Percentiles rank a stretch among this genome's conserved stretches.
phyloP scores from a whole-genome alignment of 2,113 vertebrate species.

The Calidris pygmaea region DNA sequence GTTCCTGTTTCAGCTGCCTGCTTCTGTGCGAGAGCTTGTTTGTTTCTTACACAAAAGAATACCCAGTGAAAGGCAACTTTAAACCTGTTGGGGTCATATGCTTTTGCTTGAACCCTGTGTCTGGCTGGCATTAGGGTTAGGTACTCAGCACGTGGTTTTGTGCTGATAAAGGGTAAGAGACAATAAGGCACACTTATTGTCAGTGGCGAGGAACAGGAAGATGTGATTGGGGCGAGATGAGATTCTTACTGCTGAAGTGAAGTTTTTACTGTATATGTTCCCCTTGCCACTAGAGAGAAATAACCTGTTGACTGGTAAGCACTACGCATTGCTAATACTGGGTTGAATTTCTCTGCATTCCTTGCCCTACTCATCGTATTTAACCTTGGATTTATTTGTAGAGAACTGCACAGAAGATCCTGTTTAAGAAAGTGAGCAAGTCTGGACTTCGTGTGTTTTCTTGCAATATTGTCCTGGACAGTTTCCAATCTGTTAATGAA shows the following conservation, averaged over 20 bases:
- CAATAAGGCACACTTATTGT: neutral
- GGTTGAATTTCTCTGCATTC: neutral
- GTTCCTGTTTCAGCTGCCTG: neutral
- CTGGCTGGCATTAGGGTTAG: neutral
- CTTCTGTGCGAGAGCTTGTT: neutral
- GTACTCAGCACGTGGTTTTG: neutral
- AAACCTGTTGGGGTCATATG: neutral
- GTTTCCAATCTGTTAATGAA: slow-evolving; percentile 48
- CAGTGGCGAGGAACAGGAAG: neutral
- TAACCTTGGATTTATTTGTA: slow-evolving; percentile 28
- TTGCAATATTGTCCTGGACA: slow-evolving; percentile 27
- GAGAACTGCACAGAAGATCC: neutral
- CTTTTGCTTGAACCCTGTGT: neutral
- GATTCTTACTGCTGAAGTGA: neutral
- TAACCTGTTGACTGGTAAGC: neutral
- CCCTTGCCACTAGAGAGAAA: neutral
- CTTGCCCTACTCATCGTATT: neutral
- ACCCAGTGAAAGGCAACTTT: neutral
- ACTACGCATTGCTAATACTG: neutral
- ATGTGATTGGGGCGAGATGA: neutral
- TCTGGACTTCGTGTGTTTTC: slow-evolving; percentile 5
- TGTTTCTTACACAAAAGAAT: neutral
- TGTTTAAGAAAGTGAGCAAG: slow-evolving; percentile 11
- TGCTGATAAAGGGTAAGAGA: neutral
- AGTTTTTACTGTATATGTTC: neutral